These are phyloP conservation scores for Mus caroli DNA, from an alignment of 2,797 vertebrate genomes.

Conservation along the genomic window DNA sequence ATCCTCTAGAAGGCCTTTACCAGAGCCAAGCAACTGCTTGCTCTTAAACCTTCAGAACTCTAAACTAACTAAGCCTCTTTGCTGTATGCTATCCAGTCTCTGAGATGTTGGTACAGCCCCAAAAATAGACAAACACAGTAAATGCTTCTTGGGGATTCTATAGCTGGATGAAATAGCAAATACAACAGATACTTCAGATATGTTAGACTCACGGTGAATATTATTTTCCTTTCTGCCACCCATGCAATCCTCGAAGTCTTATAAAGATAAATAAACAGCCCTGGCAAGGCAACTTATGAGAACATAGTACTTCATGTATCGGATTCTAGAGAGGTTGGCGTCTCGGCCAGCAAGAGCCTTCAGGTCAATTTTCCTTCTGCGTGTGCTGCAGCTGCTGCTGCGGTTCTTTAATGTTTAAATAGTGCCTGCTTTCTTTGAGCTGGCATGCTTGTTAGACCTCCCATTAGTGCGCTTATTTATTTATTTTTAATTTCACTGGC, in stretches of 20 bases:
- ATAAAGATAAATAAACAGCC: constrained; percentile 45
- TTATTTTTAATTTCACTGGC: constrained; percentile 81
- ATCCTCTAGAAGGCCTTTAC: not conserved
- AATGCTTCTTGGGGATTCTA: not conserved
- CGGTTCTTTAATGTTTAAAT: constrained; percentile 72
- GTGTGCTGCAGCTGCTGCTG: constrained; percentile 17
- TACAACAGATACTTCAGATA: constrained; percentile 12
- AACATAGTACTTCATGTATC: not conserved
- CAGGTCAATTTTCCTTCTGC: constrained; percentile 66
- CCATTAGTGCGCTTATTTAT: constrained; percentile 75
- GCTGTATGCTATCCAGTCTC: not conserved
- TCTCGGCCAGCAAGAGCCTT: not conserved
- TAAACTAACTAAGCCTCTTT: not conserved
- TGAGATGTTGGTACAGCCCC: not conserved
- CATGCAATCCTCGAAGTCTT: constrained; percentile 12
- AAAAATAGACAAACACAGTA: not conserved
- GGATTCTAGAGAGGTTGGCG: not conserved
- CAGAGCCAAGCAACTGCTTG: not conserved
- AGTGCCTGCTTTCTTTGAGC: constrained; percentile 54
- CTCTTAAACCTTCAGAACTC: not conserved
- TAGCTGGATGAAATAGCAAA: constrained; percentile 53
- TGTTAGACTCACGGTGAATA: constrained; percentile 29
- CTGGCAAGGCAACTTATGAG: constrained; percentile 32
- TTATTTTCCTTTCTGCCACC: constrained; percentile 34
- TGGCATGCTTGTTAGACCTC: constrained; percentile 56